Evolutionary conservation across 1,140 invertebrate genomes (phyloP), one percentile per base, ranked within the genome.

Genomic region (Tribolium castaneum): DNA sequence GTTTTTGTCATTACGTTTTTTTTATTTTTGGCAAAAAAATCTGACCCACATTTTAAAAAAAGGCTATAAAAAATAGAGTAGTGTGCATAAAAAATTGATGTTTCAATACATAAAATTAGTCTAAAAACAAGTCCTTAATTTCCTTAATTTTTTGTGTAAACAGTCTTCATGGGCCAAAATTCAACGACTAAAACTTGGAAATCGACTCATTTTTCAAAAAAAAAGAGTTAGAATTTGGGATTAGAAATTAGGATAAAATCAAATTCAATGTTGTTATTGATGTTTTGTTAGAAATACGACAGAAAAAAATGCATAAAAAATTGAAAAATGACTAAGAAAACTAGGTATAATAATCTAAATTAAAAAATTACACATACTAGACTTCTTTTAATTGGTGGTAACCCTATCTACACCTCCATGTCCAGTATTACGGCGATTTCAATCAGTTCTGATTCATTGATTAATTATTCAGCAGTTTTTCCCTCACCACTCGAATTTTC

Each of bases 21-120:
- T 16, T 62, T 62, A 62, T 14, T 62, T 62, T 62, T 13, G 14
- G 56, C 19, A 62, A 13, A 62, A 62, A 62, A 62, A 62, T 62
- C 56, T 62, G 56, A 30, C 56, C 5, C 56, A 62, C 56, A 62
- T 62, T 62, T 62, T 62, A 62, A 62, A 54, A n/a, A 62, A 62
- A 19, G 14, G 14, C 56, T 16, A 13, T 62, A 62, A 62, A 62
- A 62, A 62, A 62, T 19, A 62, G 56, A 16, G 14, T 62, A 62
- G 56, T 62, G 10, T 62, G 3, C 14, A 14, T 62, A 19, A 62
- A 62, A 62, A 62, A 62, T 22, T 62, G 56, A 62, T 62, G 56
- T 62, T 62, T 62, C 14, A 62, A 1, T n/a, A n/a, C n/a, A n/a
- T n/a, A n/a, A n/a, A n/a, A n/a, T n/a, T n/a, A 5, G 56, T 19